Conservation (phyloP, 2,113 vertebrate species). For the Rhea americana region DNA sequence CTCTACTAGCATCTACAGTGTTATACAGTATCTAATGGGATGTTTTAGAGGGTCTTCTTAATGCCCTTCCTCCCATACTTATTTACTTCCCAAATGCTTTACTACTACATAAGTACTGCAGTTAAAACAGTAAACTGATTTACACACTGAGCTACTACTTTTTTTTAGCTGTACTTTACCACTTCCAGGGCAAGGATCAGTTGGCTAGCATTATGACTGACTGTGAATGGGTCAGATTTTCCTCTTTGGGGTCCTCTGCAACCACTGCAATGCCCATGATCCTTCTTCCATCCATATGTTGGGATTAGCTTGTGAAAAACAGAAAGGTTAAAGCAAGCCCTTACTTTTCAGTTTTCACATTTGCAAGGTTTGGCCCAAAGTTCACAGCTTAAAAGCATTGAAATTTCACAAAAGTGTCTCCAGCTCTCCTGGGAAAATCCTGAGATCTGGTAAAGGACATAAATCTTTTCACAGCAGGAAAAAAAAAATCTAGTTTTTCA, state of each 20-base stretch:
- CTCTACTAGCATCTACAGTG: neutral
- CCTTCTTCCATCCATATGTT: neutral
- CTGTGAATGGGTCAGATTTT: neutral
- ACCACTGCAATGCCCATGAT: neutral
- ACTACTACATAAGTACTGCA: too few species aligned
- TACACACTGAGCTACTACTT: neutral
- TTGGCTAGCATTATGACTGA: neutral
- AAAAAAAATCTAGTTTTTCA: neutral
- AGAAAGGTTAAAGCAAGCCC: neutral
- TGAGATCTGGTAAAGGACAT: rapidly evolving
- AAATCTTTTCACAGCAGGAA: neutral
- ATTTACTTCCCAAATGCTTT: neutral
- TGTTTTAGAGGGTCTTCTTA: neutral
- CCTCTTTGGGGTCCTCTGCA: neutral
- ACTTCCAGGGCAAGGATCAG: neutral
- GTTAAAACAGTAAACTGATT: neutral
- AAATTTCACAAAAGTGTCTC: neutral
- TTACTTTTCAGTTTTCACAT: neutral
- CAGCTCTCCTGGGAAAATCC: neutral
- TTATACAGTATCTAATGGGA: too few species aligned
- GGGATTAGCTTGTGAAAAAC: neutral
- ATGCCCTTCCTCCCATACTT: rapidly evolving
- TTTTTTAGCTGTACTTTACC: neutral
- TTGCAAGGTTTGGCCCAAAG: neutral
- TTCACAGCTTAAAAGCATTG: neutral